Evolutionary conservation across 2,888 invertebrate species (phyloP).

Genomic region (Balanococcus diminutus): DNA sequence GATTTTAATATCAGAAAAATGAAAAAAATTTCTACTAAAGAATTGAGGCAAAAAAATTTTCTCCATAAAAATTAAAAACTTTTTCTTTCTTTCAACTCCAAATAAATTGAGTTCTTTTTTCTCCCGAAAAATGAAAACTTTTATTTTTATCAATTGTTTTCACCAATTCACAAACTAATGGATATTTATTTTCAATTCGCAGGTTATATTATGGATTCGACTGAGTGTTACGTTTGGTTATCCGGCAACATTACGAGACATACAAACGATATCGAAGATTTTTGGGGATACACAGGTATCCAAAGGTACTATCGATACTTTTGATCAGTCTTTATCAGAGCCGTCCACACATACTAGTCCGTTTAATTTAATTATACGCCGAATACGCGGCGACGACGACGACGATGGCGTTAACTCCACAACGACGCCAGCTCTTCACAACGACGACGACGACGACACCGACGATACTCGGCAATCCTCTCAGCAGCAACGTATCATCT

Average conservation of each 20-base stretch:
- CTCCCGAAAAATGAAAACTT: no score
- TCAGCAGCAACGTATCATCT: slow-evolving; percentile 47
- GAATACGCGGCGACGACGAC: slow-evolving; percentile 2
- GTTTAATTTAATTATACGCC: not conserved
- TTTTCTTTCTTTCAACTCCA: no score
- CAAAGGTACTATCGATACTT: slow-evolving; percentile 20
- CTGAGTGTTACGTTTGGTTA: slow-evolving; percentile 52
- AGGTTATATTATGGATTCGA: slow-evolving; percentile 53
- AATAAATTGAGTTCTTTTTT: no score
- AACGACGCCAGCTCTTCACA: not conserved
- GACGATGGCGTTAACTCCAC: not conserved
- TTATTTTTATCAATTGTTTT: not conserved
- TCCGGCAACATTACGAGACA: slow-evolving; percentile 44
- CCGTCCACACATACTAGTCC: slow-evolving; percentile 37
- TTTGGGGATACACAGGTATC: slow-evolving; percentile 9
- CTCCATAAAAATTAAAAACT: no score
- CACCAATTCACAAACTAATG: not conserved
- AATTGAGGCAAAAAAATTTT: no score
- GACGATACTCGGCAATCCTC: no score
- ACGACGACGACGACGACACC: not conserved
- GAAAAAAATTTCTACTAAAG: no score
- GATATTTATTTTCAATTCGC: slow-evolving; percentile 1
- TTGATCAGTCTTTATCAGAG: not conserved
- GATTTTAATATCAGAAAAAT: no score
- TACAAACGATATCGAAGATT: slow-evolving; percentile 44